Evolutionary conservation across 2,797 vertebrate species (phyloP).

Genomic region (Acestrorhynchus altus): DNA sequence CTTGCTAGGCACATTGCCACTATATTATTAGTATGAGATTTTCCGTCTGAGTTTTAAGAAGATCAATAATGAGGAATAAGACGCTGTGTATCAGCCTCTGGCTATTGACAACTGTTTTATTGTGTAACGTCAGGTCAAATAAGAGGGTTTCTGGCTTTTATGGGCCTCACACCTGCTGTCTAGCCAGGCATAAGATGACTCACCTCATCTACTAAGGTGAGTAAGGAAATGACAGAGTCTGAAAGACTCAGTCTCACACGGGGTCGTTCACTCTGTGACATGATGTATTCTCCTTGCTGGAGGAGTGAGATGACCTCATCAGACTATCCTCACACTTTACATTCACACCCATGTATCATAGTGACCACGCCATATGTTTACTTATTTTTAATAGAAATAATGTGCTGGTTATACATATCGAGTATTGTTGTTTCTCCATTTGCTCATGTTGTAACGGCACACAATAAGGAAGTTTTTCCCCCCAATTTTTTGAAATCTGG

Average conservation of each 20-base stretch:
- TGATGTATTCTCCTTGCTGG: not conserved
- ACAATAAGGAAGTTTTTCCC: too few species aligned
- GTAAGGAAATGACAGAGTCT: slow-evolving; percentile 41
- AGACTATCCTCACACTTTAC: slow-evolving; percentile 1
- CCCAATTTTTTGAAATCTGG: too few species aligned
- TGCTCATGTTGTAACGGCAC: too few species aligned
- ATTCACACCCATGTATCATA: slow-evolving; percentile 15
- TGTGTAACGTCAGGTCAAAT: not conserved
- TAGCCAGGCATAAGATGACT: slow-evolving; percentile 43
- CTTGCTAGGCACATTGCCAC: not conserved
- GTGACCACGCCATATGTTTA: not conserved
- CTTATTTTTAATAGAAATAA: too few species aligned
- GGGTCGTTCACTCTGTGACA: slow-evolving; percentile 17
- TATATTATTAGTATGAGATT: slow-evolving; percentile 1
- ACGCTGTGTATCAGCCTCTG: not conserved
- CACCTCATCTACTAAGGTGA: slow-evolving; percentile 27
- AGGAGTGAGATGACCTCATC: slow-evolving; percentile 34
- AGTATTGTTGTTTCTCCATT: too few species aligned
- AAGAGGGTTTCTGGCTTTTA: slow-evolving; percentile 29
- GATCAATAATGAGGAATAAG: not conserved
- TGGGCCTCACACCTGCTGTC: slow-evolving; percentile 42
- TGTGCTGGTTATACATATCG: too few species aligned
- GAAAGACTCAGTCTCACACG: slow-evolving; percentile 25
- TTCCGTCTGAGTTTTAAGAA: slow-evolving; percentile 2
- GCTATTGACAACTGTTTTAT: slow-evolving; percentile 7